Percentiles rank a stretch among this genome's conserved stretches.
These are phyloP conservation scores for Elephantulus edwardii DNA, from an alignment of 2,113 vertebrate species.

Conservation along the genomic window DNA sequence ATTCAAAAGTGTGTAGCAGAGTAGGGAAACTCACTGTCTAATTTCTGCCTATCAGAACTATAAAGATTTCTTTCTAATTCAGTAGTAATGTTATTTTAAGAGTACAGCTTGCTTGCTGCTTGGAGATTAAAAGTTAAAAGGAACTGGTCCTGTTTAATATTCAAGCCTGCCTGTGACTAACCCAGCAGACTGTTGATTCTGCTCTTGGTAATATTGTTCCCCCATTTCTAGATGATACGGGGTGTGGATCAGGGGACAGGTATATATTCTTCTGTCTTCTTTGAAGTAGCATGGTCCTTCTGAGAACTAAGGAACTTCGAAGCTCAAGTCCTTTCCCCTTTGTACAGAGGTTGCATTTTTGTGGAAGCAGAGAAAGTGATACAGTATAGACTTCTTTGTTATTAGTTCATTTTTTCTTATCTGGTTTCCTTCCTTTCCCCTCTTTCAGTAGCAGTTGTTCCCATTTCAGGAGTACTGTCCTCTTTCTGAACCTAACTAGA, in stretches of 20 bases:
- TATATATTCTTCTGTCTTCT: slow-evolving; percentile 28
- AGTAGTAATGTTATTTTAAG: slow-evolving; percentile 75
- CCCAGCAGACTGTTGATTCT: neutral
- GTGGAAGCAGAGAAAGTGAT: neutral
- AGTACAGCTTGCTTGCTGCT: slow-evolving; percentile 53
- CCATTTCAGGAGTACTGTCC: slow-evolving; percentile 51
- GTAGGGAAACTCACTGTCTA: slow-evolving; percentile 59
- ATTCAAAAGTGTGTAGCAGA: slow-evolving; percentile 66
- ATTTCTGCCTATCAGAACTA: slow-evolving; percentile 74
- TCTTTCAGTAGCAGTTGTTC: neutral
- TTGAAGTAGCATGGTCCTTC: neutral
- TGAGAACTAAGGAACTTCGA: slow-evolving; percentile 31
- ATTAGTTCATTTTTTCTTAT: slow-evolving; percentile 3
- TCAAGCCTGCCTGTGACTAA: slow-evolving; percentile 31
- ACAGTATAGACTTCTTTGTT: neutral
- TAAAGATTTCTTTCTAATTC: slow-evolving; percentile 75
- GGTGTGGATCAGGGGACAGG: no score
- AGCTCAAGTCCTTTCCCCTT: neutral
- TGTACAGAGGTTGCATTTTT: slow-evolving; percentile 22
- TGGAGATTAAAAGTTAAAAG: slow-evolving; percentile 56
- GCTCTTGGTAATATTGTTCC: slow-evolving; percentile 20
- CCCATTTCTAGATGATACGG: slow-evolving; percentile 51
- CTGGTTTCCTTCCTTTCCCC: neutral
- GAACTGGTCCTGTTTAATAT: neutral
- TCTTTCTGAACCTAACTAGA: slow-evolving; percentile 32